Evolutionary conservation across 1,140 invertebrate species (phyloP).

Genomic region (Trigoniulus corallinus): DNA sequence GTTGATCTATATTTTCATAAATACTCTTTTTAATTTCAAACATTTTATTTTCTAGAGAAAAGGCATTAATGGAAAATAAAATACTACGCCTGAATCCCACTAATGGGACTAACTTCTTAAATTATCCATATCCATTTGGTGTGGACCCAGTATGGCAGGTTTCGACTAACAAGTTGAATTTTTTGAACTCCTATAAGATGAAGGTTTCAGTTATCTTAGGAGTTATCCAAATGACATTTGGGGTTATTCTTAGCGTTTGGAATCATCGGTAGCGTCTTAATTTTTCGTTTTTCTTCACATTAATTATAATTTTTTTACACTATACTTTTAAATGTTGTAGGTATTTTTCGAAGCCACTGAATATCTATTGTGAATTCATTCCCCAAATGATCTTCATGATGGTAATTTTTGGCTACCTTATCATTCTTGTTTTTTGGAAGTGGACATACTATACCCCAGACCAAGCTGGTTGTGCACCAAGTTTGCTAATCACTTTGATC

Average conservation of each 20-base stretch:
- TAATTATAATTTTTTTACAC: no score
- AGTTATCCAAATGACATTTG: conserved; percentile 92
- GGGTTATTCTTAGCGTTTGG: conserved; percentile 68
- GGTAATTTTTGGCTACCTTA: conserved; percentile 75
- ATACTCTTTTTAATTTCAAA: neutral
- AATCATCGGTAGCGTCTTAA: conserved; percentile 56
- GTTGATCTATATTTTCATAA: neutral
- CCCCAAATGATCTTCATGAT: conserved; percentile 70
- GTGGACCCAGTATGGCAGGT: conserved; percentile 38
- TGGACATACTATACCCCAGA: conserved; percentile 59
- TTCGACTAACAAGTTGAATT: conserved; percentile 78
- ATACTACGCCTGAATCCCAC: neutral
- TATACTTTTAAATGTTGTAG: no score
- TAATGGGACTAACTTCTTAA: conserved; percentile 11
- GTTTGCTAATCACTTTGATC: conserved; percentile 84
- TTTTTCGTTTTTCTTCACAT: conserved; percentile 10
- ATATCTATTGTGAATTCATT: conserved; percentile 67
- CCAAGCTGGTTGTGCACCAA: conserved; percentile 53
- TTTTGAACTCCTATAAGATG: conserved; percentile 97
- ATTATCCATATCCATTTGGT: conserved; percentile 16
- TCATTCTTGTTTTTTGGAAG: conserved; percentile 75
- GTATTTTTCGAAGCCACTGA: conserved; percentile 59
- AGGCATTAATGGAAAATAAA: neutral
- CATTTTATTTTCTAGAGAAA: neutral
- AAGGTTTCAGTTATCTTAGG: conserved; percentile 94